Percentiles rank a stretch among this genome's conserved stretches.
Conservation (phyloP, 2,113 vertebrate species). For the Tyrannus savana region DNA sequence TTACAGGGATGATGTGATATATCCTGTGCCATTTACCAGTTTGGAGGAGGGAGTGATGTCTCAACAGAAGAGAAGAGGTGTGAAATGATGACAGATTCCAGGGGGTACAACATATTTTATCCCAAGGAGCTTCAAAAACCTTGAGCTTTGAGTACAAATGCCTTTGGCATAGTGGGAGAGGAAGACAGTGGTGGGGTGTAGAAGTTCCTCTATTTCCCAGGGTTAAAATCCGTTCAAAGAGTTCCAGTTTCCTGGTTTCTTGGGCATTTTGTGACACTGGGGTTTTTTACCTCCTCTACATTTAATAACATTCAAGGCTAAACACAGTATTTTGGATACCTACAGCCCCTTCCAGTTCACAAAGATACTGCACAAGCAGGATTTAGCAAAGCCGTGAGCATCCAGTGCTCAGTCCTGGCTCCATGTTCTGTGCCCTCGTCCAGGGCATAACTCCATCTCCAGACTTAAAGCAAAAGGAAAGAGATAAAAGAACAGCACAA, state of each 20-base stretch:
- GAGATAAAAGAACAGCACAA: neutral
- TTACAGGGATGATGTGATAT: neutral
- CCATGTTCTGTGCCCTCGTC: neutral
- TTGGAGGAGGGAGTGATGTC: neutral
- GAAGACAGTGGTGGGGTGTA: neutral
- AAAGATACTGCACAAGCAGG: neutral
- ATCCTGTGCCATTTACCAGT: slow-evolving; percentile 1
- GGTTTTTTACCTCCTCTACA: neutral
- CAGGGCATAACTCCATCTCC: neutral
- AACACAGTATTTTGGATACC: neutral
- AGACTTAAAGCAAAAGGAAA: neutral
- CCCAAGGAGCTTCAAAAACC: neutral
- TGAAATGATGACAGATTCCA: neutral
- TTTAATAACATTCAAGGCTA: neutral
- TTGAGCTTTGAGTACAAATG: neutral
- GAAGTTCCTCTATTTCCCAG: neutral
- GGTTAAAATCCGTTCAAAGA: neutral
- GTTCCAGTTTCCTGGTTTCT: neutral
- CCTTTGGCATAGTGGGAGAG: neutral
- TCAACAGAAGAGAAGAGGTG: neutral
- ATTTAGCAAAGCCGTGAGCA: neutral
- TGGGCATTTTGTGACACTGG: neutral
- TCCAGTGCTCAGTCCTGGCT: neutral
- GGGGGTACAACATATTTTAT: neutral
- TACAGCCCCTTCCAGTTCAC: neutral